Base-by-base conservation (phyloP, 1,140 invertebrate species). In the Aphis craccivora region DNA sequence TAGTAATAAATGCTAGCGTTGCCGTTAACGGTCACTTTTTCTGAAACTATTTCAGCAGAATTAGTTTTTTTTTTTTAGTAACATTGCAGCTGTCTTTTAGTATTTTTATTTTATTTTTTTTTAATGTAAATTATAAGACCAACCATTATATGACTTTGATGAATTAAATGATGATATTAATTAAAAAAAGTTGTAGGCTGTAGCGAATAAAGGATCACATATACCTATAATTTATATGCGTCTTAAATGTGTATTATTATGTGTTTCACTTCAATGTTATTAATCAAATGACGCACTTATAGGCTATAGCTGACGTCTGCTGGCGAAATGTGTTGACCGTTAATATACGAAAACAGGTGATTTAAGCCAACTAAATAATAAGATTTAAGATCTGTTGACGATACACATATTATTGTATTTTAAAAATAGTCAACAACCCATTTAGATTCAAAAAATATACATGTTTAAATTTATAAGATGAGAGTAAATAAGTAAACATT, bases 291-390 rank as follows among this genome's bases (percentile, higher is more conserved):
- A 45, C 60, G 90, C 43, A 45, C 35, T 45, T 8, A 40, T n/a
- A n/a, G n/a, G n/a, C n/a, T n/a, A n/a, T 40, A 14, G 3, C 25
- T 91, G 90, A 83, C 67, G 90, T 91, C 9, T 51, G 40, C 8
- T 23, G 2, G n/a, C 55, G 22, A 81, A 89, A 76, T 51, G 2
- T 91, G 67, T 91, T 91, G 67, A 81, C 40, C 30, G 18, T 37
- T 51, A 48, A 14, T n/a, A 37, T 48, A 37, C 48, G 48, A 91
- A 48, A 81, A 67, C 53, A 43, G 90, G 43, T n/a, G 67, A 45
- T 51, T 90, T 91, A 48, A 35, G 60, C 67, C 43, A 91, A 67
- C 37, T 45, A 2, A 67, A 89, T 89, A 88, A 88, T 53, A 89
- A 3, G 7, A 53, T 89, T 45, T 87, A n/a, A n/a, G n/a, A 14